Percentiles rank a stretch among this genome's conserved stretches.
Conservation (phyloP, 1,140 invertebrate genomes). For the Drosophila bocqueti region DNA sequence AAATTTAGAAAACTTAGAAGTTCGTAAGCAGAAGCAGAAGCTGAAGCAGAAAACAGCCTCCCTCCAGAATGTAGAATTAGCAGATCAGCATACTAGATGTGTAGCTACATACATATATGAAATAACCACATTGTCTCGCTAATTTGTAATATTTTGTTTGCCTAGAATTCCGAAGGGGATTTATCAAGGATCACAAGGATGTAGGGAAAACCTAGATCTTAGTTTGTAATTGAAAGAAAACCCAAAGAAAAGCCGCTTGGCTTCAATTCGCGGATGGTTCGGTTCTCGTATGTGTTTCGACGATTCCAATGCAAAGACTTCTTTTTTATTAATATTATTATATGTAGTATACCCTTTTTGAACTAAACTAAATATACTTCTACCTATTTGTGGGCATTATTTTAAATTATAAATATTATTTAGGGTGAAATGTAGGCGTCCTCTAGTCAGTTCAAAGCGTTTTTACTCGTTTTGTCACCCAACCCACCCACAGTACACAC, state of each 20-base stretch:
- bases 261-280: conserved; percentile 24
- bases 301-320: conserved; percentile 76
- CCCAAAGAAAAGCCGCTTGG: conserved; percentile 16
- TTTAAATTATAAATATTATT: conserved; percentile 47
- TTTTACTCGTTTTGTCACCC: conserved; percentile 59
- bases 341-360: not conserved
- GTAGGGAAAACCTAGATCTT: not conserved
- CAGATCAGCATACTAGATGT: conserved; percentile 14
- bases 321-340: conserved; percentile 40
- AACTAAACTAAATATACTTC: conserved; percentile 27
- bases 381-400: conserved; percentile 15
- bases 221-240: not conserved
- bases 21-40: not conserved
- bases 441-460: conserved; percentile 75
- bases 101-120: not conserved
- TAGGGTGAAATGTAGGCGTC: conserved; percentile 60
- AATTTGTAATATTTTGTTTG: not conserved
- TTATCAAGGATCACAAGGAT: not conserved
- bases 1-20: not conserved
- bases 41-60: conserved; percentile 29
- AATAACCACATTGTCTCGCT: not conserved
- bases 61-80: conserved; percentile 43
- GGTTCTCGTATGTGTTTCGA: conserved; percentile 33
- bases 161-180: not conserved
- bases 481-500: conserved; percentile 31